phyloP scores from a whole-genome alignment of 64 coral and sea anemone genomes.

The Pocillopora damicornis region DNA sequence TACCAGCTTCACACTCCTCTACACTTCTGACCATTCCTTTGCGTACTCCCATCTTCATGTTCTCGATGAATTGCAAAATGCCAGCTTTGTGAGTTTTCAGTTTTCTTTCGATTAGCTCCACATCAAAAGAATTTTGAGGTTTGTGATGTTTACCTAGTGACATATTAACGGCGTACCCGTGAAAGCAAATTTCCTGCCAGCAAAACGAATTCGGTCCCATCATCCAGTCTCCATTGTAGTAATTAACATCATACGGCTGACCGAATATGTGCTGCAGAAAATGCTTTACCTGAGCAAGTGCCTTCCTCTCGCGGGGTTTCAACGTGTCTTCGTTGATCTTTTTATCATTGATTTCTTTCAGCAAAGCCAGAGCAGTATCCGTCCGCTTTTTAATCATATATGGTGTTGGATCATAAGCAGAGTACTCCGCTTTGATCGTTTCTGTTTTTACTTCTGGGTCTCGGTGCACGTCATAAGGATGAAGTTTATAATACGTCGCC shows the following conservation, averaged over 20 bases:
- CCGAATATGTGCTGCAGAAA: slow-evolving; percentile 45
- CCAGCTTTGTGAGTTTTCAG: slow-evolving; percentile 33
- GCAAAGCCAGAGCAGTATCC: slow-evolving; percentile 3
- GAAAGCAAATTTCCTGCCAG: slow-evolving; percentile 17
- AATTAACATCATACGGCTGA: slow-evolving; percentile 47
- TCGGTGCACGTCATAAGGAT: neutral
- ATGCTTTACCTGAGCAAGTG: slow-evolving; percentile 39
- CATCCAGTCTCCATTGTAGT: slow-evolving; percentile 43
- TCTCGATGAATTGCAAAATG: slow-evolving; percentile 33
- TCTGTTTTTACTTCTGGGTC: neutral
- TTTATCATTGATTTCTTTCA: neutral
- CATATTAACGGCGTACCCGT: neutral
- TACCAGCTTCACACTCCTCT: slow-evolving; percentile 22
- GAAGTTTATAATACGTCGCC: slow-evolving; percentile 14
- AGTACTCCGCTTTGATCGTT: neutral
- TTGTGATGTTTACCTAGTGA: slow-evolving; percentile 26
- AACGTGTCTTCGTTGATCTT: slow-evolving; percentile 5
- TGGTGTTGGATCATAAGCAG: slow-evolving; percentile 24
- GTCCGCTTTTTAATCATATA: slow-evolving; percentile 6
- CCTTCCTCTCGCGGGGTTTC: slow-evolving; percentile 48
- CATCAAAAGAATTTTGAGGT: slow-evolving; percentile 30
- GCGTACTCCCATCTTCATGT: slow-evolving; percentile 38
- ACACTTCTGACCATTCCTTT: slow-evolving; percentile 30
- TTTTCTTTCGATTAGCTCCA: slow-evolving; percentile 36
- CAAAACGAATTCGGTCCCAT: slow-evolving; percentile 46